Percentiles rank a stretch among this genome's conserved stretches.
These are phyloP conservation scores for Trissoscelio sp. DNA, from an alignment of 2,888 invertebrate genomes.

Conservation along the genomic window DNA sequence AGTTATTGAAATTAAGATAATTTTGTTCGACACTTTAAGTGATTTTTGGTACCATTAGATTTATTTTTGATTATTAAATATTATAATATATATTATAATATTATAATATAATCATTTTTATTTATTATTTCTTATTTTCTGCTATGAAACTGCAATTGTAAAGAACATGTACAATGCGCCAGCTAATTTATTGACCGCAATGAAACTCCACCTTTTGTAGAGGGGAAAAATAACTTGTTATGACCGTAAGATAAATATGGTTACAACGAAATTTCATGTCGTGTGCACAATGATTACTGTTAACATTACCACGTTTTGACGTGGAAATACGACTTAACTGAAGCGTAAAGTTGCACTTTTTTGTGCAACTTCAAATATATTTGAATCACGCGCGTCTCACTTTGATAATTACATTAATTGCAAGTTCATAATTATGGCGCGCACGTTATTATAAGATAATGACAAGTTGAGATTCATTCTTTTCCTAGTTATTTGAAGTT, in stretches of 20 bases:
- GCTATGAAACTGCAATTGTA: too few species aligned
- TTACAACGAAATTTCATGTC: conserved; percentile 27
- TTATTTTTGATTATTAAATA: too few species aligned
- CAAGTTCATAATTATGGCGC: not conserved
- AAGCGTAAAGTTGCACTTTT: not conserved
- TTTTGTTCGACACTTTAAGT: too few species aligned
- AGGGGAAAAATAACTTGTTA: conserved; percentile 24
- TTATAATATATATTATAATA: not conserved
- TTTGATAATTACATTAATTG: not conserved
- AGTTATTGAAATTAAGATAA: too few species aligned
- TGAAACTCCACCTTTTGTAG: conserved; percentile 12
- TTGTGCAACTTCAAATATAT: too few species aligned
- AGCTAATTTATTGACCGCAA: conserved; percentile 30
- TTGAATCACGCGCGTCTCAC: too few species aligned
- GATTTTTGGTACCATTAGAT: too few species aligned
- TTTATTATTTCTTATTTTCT: not conserved
- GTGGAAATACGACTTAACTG: not conserved
- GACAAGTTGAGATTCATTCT: not conserved
- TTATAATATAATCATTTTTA: too few species aligned
- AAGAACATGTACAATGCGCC: conserved; percentile 13
- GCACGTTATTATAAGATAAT: conserved; percentile 1
- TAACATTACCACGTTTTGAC: conserved; percentile 2
- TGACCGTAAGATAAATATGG: conserved; percentile 24
- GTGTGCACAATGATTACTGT: conserved; percentile 3
- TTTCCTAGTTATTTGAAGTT: conserved; percentile 21